Base-by-base conservation (phyloP, 1,140 invertebrate genomes). In the Drosophila biarmipes region DNA sequence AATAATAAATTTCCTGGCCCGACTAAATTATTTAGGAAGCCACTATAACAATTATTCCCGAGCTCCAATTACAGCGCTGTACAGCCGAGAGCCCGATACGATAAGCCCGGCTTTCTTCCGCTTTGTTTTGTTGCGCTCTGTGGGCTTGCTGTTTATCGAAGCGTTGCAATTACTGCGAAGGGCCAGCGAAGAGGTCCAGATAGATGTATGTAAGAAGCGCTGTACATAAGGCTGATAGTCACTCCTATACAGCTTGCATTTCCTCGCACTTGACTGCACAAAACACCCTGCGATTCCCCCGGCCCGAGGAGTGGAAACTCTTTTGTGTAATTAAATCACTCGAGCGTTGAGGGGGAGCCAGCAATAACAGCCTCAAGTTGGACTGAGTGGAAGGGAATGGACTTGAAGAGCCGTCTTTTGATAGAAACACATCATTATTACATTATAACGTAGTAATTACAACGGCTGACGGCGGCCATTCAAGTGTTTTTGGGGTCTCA, bases 191-290 rank as follows among this genome's bases (percentile, higher is more conserved):
- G 56, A 59, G 52, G 62, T 48, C 55, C 58, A 67, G 61, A 73
- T 45, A 64, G 57, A 71, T 37, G 31, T 40, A 69, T 24, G 14
- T 40, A 54, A 37, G 43, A 27, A n/a, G 43, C 11, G 17, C n/a
- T 62, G 46, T 66, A 34, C 34, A 73, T 58, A 63, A 34, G 38
- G 51, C 45, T 63, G 63, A 74, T 45, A 64, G 45, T 46, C 35
- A 73, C 67, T 66, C 35, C 63, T 29, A 55, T 73, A 56, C 35
- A 49, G 46, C 74, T 62, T 73, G 81, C 82, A 85, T 85, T 85
- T 87, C 82, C 82, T 87, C 68, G 74, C 81, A 86, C 82, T 87
- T 86, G 81, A 87, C 78, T 86, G 81, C 82, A 85, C 80, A 82
- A 46, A 53, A 43, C 21, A 55, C 27, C 17, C 38, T 31, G 31